Evolutionary conservation across 1,140 invertebrate species (phyloP), one percentile per base, ranked within the genome.

Genomic region (Halyomorpha halys): DNA sequence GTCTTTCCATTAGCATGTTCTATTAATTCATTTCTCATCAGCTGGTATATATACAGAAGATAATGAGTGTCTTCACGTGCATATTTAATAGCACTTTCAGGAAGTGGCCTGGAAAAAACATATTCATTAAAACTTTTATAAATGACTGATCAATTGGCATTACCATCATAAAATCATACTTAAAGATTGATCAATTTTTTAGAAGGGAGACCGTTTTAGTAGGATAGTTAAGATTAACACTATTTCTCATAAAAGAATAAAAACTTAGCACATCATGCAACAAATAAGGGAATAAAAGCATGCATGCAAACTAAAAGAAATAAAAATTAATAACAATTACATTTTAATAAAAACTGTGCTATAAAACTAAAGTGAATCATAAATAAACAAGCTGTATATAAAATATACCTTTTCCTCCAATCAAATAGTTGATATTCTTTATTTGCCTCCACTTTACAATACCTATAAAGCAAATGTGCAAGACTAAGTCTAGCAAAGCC

Each of bases 21-120:
- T 1, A 92, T 75, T 19, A 99, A 77, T 62, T 91, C 85, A 68
- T 87, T 89, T 64, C 80, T 84, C 73, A 98, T 77, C 11, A 80
- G 74, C 61, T 94, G 86, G 78, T 93, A 97, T 65, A 98, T 87
- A 72, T 94, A 94, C 0, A 98, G 79, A 61, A 99, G 78, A 76
- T 94, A 97, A 75, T 98, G 95, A 0, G 97, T 98, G 74, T 99
- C 97, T 72, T 86, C 83, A 30, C 95, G 79, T 0, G 97, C 97
- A 77, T 99, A 99, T 63, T 83, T 78, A 2, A 91, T 76, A 69
- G 98, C 79, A 70, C 91, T 86, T 27, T 83, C 78, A 0, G 91
- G 88, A 39, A 99, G 75, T 0, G 97, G 97, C 59, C 93, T 83
- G 71, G 44, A 70, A 72, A 68, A 65, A 39, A 65, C 30, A 62